phyloP scores from a whole-genome alignment of 1,140 invertebrate species.

The Uloborus diversus region DNA sequence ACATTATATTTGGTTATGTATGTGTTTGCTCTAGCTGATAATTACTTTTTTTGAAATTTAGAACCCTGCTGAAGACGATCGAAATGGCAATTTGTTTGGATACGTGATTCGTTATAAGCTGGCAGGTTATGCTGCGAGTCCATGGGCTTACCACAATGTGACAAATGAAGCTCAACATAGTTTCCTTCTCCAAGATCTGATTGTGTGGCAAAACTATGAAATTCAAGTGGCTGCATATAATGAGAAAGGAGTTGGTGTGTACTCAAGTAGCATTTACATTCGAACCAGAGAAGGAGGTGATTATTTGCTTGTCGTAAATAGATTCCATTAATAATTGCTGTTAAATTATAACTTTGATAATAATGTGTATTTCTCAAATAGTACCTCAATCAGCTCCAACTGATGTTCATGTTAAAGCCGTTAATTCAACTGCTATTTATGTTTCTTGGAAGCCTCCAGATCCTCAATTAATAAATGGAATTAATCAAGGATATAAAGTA shows the following conservation, averaged over 20 bases:
- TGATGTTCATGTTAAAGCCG: slow-evolving; percentile 77
- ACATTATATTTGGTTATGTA: no score
- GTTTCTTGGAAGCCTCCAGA: slow-evolving; percentile 92
- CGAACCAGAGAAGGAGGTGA: slow-evolving; percentile 90
- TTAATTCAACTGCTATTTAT: slow-evolving; percentile 87
- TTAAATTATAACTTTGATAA: neutral
- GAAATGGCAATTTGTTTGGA: slow-evolving; percentile 93
- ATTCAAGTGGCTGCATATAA: slow-evolving; percentile 98
- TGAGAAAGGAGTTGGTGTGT: slow-evolving; percentile 93
- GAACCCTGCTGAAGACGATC: slow-evolving; percentile 61
- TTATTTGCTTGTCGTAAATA: neutral
- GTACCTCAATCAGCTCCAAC: slow-evolving; percentile 91
- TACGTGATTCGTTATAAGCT: slow-evolving; percentile 92
- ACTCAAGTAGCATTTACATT: slow-evolving; percentile 88
- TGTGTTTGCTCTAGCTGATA: no score
- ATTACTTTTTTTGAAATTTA: neutral
- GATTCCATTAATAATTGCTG: neutral
- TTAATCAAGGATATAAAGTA: slow-evolving; percentile 96
- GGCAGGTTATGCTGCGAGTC: slow-evolving; percentile 81
- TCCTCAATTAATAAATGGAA: slow-evolving; percentile 97
- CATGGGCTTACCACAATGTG: slow-evolving; percentile 82
- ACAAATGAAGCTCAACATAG: slow-evolving; percentile 92
- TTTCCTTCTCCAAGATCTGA: slow-evolving; percentile 90
- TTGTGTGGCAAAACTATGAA: slow-evolving; percentile 98
- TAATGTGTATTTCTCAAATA: slow-evolving; percentile 58